These are phyloP conservation scores for Callithrix jacchus DNA, from an alignment of 2,113 vertebrate species.

Conservation along the genomic window DNA sequence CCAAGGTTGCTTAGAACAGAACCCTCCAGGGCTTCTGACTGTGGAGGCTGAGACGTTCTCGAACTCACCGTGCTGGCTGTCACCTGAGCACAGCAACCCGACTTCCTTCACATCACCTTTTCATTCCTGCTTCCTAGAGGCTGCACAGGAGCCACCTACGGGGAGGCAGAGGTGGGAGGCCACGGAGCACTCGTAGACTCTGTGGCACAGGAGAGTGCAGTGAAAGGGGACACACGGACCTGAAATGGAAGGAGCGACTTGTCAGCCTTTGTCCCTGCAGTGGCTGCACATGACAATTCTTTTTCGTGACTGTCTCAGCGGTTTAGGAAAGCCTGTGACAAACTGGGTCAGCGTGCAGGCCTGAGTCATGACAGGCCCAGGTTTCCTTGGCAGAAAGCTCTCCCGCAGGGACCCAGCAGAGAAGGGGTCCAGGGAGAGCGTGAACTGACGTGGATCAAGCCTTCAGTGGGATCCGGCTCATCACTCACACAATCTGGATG, in stretches of 20 bases:
- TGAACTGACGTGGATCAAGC: not conserved
- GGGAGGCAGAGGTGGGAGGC: not conserved
- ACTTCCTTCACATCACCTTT: not conserved
- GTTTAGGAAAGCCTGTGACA: not conserved
- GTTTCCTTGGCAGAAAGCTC: not conserved
- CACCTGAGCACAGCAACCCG: rapidly evolving
- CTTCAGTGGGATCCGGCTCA: rapidly evolving
- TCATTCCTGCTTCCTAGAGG: too few relatives aligned
- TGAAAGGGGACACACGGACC: not conserved
- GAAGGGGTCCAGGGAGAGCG: too few relatives aligned
- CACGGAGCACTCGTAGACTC: too few relatives aligned
- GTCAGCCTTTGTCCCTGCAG: not conserved
- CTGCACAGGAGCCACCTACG: not conserved
- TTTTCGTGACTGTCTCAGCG: not conserved
- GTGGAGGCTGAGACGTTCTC: not conserved
- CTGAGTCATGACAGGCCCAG: not conserved
- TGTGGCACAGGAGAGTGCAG: rapidly evolving
- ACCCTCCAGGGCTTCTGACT: too few relatives aligned
- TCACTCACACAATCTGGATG: too few relatives aligned
- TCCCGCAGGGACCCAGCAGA: not conserved
- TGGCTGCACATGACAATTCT: rapidly evolving
- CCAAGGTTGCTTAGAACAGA: too few relatives aligned
- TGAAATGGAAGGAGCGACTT: rapidly evolving
- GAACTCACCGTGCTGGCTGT: too few relatives aligned
- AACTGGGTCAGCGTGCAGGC: not conserved